These are phyloP conservation scores for Epinephelus fuscoguttatus DNA, from an alignment of 2,113 vertebrate species.

Conservation along the genomic window DNA sequence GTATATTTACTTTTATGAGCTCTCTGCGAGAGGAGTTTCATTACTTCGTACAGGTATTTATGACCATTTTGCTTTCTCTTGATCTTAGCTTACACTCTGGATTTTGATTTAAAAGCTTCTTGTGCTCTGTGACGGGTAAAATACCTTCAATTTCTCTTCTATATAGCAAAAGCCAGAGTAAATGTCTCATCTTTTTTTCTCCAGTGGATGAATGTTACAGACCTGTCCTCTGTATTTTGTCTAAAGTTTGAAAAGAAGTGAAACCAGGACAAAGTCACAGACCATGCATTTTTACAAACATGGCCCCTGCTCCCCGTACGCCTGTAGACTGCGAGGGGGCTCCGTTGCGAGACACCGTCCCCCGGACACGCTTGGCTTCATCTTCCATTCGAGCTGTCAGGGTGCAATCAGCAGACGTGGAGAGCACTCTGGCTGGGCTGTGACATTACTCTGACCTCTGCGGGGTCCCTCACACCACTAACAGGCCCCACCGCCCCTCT, in stretches of 20 bases:
- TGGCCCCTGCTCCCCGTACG: not conserved
- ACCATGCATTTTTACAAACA: constrained; percentile 28
- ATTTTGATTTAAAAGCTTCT: constrained; percentile 11
- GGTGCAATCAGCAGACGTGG: constrained; percentile 58
- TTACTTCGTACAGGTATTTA: not conserved
- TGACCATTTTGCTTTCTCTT: not conserved
- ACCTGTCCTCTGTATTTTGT: not conserved
- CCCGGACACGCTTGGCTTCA: constrained; percentile 54
- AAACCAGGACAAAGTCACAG: constrained; percentile 30
- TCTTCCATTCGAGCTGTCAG: constrained; percentile 60
- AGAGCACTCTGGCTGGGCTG: constrained; percentile 11
- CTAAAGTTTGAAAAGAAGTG: constrained; percentile 12
- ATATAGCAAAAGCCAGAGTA: not conserved
- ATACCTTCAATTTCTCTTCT: not conserved
- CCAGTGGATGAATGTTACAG: not conserved
- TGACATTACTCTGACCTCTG: constrained; percentile 65
- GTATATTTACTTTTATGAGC: not conserved
- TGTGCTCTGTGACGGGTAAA: not conserved
- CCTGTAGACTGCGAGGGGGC: constrained; percentile 11
- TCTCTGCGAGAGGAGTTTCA: not conserved
- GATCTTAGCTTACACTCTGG: not conserved
- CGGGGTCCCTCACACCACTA: constrained; percentile 40
- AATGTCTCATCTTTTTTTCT: not conserved
- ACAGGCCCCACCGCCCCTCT: constrained; percentile 12
- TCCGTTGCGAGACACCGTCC: constrained; percentile 1